Evolutionary conservation across 1,140 invertebrate species (phyloP), one percentile per base, ranked within the genome.

Genomic region (Bombus sylvicola): DNA sequence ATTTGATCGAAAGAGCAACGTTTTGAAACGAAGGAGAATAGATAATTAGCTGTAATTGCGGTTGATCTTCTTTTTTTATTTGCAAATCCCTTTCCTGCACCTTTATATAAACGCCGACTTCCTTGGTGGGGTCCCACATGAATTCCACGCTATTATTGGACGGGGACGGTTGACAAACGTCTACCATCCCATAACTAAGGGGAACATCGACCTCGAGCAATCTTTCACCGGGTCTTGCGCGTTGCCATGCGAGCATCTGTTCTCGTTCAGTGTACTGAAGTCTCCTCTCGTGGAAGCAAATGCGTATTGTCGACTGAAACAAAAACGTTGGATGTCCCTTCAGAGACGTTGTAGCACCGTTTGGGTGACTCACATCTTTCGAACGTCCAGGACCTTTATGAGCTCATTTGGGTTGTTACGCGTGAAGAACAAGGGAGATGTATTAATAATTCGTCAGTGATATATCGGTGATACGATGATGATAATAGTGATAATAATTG

Each of bases 231-330:
- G 98, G 98, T 88, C 98, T 96, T 68, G 97, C 97, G 77, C 96
- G 96, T 94, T 98, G 98, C 99, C 99, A 99, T 88, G 97, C 97
- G 15, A 97, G 96, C 94, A 99, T 98, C 95, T 99, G 98, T 92
- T 99, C 98, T 66, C 97, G 97, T 95, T 99, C 99, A 94, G 98
- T 98, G 94, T 98, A 99, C 93, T 99, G 98, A 62, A 99, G 95
- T n/a, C 98, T 96, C 76, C 99, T 96, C 94, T 99, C 99, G 95
- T 99, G 99, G 95, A 99, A 99, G 91, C 98, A 98, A 47, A 99
- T 98, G 87, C 98, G 97, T 81, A 99, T 97, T 8, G 98, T 96
- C 88, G 98, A 98, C 97, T 98, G 95, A 78, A 96, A 96, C 93
- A 95, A 87, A 87, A 95, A 93, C 28, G 84, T 90, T 53, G 88